Percentiles rank a stretch among this genome's conserved stretches.
Evolutionary conservation across 2,888 invertebrate genomes (phyloP).

Genomic region (Perizoma flavofasciatum): DNA sequence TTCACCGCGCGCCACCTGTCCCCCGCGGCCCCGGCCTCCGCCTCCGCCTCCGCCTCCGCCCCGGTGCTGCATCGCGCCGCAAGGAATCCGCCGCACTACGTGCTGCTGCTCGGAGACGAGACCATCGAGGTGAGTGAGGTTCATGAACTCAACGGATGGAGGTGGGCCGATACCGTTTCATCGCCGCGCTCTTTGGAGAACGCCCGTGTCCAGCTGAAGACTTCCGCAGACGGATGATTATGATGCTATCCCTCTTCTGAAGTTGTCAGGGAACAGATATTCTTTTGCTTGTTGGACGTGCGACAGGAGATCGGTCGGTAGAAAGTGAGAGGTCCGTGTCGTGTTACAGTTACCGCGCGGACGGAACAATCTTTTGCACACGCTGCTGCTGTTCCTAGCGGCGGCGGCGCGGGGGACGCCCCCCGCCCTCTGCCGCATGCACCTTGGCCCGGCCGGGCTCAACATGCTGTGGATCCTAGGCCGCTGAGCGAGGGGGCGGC

Average conservation of each 20-base stretch:
- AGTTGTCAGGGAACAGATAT: too few species aligned
- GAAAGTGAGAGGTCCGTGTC: too few species aligned
- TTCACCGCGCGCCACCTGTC: conserved; percentile 38
- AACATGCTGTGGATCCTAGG: conserved; percentile 93
- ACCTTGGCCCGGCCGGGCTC: conserved; percentile 78
- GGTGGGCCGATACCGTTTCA: too few species aligned
- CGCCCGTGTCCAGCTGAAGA: too few species aligned
- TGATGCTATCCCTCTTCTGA: too few species aligned
- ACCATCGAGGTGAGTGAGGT: conserved; percentile 30
- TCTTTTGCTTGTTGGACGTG: too few species aligned
- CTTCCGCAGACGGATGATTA: too few species aligned
- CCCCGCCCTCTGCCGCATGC: conserved; percentile 68
- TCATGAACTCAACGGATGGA: not conserved
- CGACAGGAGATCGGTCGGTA: too few species aligned
- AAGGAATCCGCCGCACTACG: conserved; percentile 89
- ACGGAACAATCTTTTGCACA: conserved; percentile 94
- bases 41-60: conserved; percentile 76
- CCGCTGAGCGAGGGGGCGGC: conserved; percentile 74
- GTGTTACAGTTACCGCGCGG: conserved; percentile 66
- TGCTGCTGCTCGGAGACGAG: conserved; percentile 84
- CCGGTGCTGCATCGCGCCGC: conserved; percentile 84
- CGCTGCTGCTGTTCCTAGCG: conserved; percentile 92
- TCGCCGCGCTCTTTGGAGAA: too few species aligned
- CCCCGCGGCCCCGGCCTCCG: conserved; percentile 74
- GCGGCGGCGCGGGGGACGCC: conserved; percentile 87